Base-by-base conservation (phyloP, 2,113 vertebrate genomes). In the Alexandromys fortis region DNA sequence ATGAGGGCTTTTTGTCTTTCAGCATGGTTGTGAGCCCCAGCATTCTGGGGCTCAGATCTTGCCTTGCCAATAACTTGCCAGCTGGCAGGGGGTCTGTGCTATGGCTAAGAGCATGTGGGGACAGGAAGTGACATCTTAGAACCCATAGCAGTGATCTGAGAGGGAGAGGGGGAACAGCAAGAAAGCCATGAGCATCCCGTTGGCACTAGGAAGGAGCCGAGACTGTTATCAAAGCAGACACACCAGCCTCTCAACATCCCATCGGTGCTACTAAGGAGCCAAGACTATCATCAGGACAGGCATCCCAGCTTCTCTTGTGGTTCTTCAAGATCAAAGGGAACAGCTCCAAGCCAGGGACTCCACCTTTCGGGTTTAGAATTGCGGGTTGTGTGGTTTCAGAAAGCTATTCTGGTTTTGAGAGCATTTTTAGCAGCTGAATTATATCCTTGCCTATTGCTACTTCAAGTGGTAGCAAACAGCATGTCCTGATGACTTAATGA, bases 391-490 rank as follows among this genome's bases (percentile, higher is more conserved):
- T 55, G 77, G 78, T 61, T 61, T 81, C 63, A 45, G n/a, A 52
- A 87, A 42, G 68, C 92, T 94, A 21, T 83, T 94, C 85, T 91
- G 75, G 67, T 76, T 79, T 72, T 22, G 86, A 89, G 73, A 93
- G 30, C 68, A n/a, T 73, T 91, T 95, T 94, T 92, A 89, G 92
- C 75, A 8, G 75, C 75, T 61, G 86, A 89, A 90, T 93, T 89
- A 83, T 33, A 76, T 76, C 94, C 88, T 90, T 82, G 88, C 58
- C 17, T 63, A 16, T 82, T 67, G 65, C 79, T 28, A 5, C 75
- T 86, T 92, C 86, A 22, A 75, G 86, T 85, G 75, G 94, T 91
- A 67, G 63, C 49, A 65, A 86, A 45, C 75, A 22, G 42, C 55
- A 9, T 26, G 0, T 87, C 86, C 68, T 76, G 81, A 49, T 30